Evolutionary conservation across 2,888 invertebrate genomes (phyloP).

Genomic region (Masnerella sp.): DNA sequence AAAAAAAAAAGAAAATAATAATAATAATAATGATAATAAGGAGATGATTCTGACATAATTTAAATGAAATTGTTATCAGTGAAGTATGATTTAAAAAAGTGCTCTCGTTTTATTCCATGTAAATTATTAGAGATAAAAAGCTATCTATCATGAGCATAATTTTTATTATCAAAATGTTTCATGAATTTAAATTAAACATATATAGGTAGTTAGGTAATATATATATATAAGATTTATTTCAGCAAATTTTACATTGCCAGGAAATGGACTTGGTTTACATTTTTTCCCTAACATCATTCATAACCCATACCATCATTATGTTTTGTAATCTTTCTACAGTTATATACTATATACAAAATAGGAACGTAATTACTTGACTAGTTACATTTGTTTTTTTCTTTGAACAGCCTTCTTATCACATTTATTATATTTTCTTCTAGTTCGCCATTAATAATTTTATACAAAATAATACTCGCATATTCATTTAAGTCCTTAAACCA

Average conservation of each 20-base stretch:
- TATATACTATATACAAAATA: background rate
- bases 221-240: slow-evolving; percentile 2
- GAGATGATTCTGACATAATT: no score
- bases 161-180: no score
- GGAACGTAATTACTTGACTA: no score
- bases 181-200: no score
- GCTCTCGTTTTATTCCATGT: no score
- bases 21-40: no score
- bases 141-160: no score
- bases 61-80: no score
- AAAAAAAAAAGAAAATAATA: no score
- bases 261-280: background rate
- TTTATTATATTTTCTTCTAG: background rate
- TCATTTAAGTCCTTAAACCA: background rate
- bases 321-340: background rate
- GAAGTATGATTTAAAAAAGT: no score
- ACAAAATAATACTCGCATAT: background rate
- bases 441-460: background rate
- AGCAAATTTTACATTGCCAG: background rate
- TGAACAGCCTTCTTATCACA: background rate
- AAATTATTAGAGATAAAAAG: no score
- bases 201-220: background rate
- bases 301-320: background rate
- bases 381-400: background rate
- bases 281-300: background rate